Conservation (phyloP, 2,113 vertebrate species). For the Anser brachyrhynchus region DNA sequence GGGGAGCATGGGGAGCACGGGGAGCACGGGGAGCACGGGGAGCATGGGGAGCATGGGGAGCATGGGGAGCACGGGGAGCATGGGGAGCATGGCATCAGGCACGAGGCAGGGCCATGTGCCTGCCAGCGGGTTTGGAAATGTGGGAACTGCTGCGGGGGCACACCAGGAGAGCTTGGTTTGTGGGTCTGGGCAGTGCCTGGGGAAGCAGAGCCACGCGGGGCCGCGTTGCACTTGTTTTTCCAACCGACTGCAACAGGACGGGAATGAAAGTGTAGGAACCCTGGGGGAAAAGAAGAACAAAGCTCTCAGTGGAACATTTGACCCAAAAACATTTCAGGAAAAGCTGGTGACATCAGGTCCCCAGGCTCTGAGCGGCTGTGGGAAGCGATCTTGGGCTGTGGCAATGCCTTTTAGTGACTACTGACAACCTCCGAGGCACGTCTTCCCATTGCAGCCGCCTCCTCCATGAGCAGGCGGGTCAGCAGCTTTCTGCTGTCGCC, state of each 20-base stretch:
- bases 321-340: neutral
- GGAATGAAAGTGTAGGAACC: neutral
- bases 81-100: neutral
- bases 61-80: too few relatives aligned
- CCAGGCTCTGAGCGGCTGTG: too few relatives aligned
- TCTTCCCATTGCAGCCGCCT: neutral
- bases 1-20: too few relatives aligned
- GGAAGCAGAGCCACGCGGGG: too few relatives aligned
- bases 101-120: accelerated
- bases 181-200: too few relatives aligned
- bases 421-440: neutral
- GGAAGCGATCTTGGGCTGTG: neutral
- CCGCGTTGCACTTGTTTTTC: too few relatives aligned
- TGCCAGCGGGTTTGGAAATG: too few relatives aligned
- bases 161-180: too few relatives aligned
- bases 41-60: too few relatives aligned
- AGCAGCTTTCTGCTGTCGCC: neutral
- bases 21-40: too few relatives aligned
- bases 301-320: too few relatives aligned
- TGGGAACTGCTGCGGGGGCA: too few relatives aligned
- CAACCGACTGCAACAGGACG: neutral
- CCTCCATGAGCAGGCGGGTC: neutral
- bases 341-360: neutral
- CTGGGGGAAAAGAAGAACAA: neutral
- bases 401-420: neutral